Percentiles rank a stretch among this genome's conserved stretches.
Evolutionary conservation across 1,140 invertebrate species (phyloP).

Genomic region (Eupeodes corollae): DNA sequence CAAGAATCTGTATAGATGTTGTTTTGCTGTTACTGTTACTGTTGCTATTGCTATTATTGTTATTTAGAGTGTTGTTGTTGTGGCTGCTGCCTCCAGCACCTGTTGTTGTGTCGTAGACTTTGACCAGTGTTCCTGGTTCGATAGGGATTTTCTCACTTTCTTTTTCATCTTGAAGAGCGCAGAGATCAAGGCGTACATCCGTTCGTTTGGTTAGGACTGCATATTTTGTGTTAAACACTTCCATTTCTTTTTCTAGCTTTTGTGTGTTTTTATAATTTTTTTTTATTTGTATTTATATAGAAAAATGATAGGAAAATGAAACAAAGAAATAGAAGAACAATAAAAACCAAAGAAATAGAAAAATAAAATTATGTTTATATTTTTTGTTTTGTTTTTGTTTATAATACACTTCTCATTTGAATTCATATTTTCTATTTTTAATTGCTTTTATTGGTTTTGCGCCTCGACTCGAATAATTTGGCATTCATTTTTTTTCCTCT

Average conservation of each 20-base stretch:
- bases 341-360: too few relatives aligned
- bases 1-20: conserved; percentile 16
- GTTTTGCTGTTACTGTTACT: conserved; percentile 4
- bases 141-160: conserved; percentile 1
- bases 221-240: conserved; percentile 5
- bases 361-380: too few relatives aligned
- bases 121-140: conserved; percentile 14
- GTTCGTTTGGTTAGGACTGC: conserved; percentile 4
- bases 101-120: conserved; percentile 11
- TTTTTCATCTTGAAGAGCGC: not conserved
- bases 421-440: too few relatives aligned
- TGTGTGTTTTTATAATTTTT: too few relatives aligned
- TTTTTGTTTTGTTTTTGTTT: too few relatives aligned
- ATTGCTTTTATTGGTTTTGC: too few relatives aligned
- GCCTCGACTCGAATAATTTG: too few relatives aligned
- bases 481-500: too few relatives aligned
- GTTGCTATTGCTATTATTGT: conserved; percentile 1
- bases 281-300: too few relatives aligned
- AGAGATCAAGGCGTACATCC: conserved; percentile 3
- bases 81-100: not conserved
- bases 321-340: too few relatives aligned
- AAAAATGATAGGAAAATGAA: too few relatives aligned
- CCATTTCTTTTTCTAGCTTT: not conserved
- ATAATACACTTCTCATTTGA: too few relatives aligned
- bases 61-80: not conserved